Conservation (phyloP, 2,888 invertebrate genomes). For the Diploptera punctata region DNA sequence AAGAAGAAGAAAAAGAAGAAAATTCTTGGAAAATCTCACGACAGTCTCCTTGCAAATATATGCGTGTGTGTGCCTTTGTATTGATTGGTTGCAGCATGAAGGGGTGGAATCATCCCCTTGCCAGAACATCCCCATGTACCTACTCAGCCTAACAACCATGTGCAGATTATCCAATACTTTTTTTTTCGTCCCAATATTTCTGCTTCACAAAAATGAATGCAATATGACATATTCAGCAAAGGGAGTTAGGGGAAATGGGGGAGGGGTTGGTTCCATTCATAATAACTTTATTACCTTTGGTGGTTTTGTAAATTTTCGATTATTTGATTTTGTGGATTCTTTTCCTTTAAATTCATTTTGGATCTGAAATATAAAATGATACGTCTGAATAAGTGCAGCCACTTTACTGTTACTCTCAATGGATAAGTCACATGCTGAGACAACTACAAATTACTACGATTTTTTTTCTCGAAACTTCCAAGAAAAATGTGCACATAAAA, state of each 20-base stretch:
- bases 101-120: constrained; percentile 10
- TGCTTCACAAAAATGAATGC: constrained; percentile 3
- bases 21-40: constrained; percentile 24
- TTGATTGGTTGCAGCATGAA: constrained; percentile 24
- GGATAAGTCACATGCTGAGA: too few relatives aligned
- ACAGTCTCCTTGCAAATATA: constrained; percentile 7
- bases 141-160: constrained; percentile 2
- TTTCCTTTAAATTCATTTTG: too few relatives aligned
- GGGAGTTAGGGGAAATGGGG: too few relatives aligned
- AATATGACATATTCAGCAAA: background rate
- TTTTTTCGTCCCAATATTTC: constrained; percentile 6
- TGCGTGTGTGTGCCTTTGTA: constrained; percentile 22
- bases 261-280: background rate
- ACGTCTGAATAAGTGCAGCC: too few relatives aligned
- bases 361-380: too few relatives aligned
- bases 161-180: background rate
- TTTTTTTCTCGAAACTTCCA: too few relatives aligned
- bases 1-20: background rate
- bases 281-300: background rate
- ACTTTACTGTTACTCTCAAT: too few relatives aligned
- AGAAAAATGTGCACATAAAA: too few relatives aligned
- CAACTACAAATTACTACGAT: too few relatives aligned
- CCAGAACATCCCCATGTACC: constrained; percentile 18
- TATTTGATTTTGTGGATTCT: too few relatives aligned
- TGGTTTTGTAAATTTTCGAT: too few relatives aligned